Evolutionary conservation across 2,797 vertebrate genomes (phyloP), one percentile per base, ranked within the genome.

Genomic region (Sebastes matsubarae): DNA sequence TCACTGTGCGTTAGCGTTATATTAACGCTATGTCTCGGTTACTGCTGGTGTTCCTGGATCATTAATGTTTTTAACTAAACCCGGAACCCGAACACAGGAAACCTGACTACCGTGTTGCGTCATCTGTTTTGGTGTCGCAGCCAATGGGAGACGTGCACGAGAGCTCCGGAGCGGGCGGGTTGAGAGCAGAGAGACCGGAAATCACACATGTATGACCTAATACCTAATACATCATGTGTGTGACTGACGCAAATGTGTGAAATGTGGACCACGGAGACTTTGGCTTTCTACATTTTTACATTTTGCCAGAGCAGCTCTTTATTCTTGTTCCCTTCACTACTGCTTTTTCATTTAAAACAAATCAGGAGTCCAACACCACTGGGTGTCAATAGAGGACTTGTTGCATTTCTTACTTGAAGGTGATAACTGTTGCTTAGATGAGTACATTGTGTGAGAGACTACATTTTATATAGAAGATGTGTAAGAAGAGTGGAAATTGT

Each of bases 121-220:
- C 76, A 74, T 8, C 2, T 30, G 71, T 76, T 68, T 58, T 42
- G 36, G 10, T 42, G 10, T 27, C 5, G 42, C 24, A 42, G 36
- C 86, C 86, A 88, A 87, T 87, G 13, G 11, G 18, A 6, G 14
- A 29, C 57, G 27, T 3, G 77, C 70, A 82, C 82, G 42, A 46
- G 42, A 0, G 42, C 42, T 46, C 16, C 16, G 5, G 6, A 25
- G 18, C 30, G 22, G 4, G 5, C 6, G 3, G 42, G 8, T 13
- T 30, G 36, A 4, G n/a, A 18, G 38, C 42, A 8, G 9, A 61
- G 29, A 63, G 20, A 22, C 11, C 13, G 63, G 18, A 29, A 16
- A 16, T 61, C 59, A 30, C 14, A 46, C 6, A 46, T 46, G 14
- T 2, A 18, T 18, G 42, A 46, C 38, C 14, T 42, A 14, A 42